Evolutionary conservation across 2,888 invertebrate species (phyloP), one percentile per base, ranked within the genome.

Genomic region (Latheticus oryzae): DNA sequence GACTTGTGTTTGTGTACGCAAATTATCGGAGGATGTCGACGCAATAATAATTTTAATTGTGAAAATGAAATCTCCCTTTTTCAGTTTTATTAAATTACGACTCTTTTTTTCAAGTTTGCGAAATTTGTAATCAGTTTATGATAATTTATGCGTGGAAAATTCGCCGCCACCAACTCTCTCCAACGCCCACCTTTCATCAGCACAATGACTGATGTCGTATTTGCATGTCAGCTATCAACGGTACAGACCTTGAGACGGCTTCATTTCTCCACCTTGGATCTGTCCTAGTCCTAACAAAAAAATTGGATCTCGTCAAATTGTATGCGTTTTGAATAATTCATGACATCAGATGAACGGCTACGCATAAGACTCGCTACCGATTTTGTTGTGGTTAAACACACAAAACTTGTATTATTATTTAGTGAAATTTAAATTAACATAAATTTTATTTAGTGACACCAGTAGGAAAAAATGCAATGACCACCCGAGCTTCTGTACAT

Each of bases 301-400:
- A 68, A 66, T 64, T 66, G 61, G 60, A 67, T 68, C 64, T 65
- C 61, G 48, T 55, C 48, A 60, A 58, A 57, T 61, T 61, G 35
- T 38, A 63, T 58, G 61, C 52, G 59, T 57, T 58, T 57, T 68
- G 68, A 68, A 69, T 69, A 60, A 69, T 69, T 68, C 66, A 69
- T 69, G 56, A 65, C 50, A 61, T 43, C 59, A 19, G 45, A 32
- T 13, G 54, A 55, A 58, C 58, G 63, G 58, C 57, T 63, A 57
- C 62, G 63, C 58, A 62, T 58, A 43, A 42, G 42, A 33, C 47
- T 47, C 50, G 60, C 61, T 61, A 62, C 62, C 61, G 58, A 58
- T 58, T 60, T 56, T 64, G 60, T 19, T 21, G 21, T 17, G 43
- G 30, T 8, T 43, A 30, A 30, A 33, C 32, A 47, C 21, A 21